Percentiles rank a stretch among this genome's conserved stretches.
Conservation (phyloP, 2,888 invertebrate genomes). For the Drosophila austrosaltans region DNA sequence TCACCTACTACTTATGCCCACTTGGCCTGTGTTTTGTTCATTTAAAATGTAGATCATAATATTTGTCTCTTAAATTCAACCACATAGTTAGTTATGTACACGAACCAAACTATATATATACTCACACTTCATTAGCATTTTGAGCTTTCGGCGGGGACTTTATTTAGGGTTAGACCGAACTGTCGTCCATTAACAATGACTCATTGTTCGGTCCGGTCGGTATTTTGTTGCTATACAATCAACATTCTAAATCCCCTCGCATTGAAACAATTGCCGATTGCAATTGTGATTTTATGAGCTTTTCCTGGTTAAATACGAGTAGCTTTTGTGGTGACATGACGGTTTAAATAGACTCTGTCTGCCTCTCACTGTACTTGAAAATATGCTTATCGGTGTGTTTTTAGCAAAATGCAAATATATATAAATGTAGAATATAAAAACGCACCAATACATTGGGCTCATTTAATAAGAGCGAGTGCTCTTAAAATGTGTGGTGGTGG, state of each 20-base stretch:
- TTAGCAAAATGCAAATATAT: constrained; percentile 28
- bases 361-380: constrained; percentile 13
- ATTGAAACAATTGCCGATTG: constrained; percentile 33
- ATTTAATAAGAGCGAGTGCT: constrained; percentile 50
- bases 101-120: not conserved
- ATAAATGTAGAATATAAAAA: constrained; percentile 41
- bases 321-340: constrained; percentile 29
- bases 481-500: constrained; percentile 60
- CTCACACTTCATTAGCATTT: constrained; percentile 57
- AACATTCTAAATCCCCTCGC: constrained; percentile 26
- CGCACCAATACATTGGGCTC: constrained; percentile 43
- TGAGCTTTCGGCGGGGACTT: constrained; percentile 43
- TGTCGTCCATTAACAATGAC: constrained; percentile 52
- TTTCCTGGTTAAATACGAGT: constrained; percentile 28
- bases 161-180: constrained; percentile 47
- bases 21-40: constrained; percentile 17
- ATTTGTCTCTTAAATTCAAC: not conserved
- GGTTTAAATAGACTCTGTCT: constrained; percentile 35
- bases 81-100: constrained; percentile 6
- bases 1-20: not conserved
- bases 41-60: constrained; percentile 8
- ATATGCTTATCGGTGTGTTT: not conserved
- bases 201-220: constrained; percentile 54
- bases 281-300: constrained; percentile 52
- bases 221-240: constrained; percentile 29